Percentiles rank a stretch among this genome's conserved stretches.
Conservation (phyloP, 1,140 invertebrate genomes). For the Tetramorium parvispinum region DNA sequence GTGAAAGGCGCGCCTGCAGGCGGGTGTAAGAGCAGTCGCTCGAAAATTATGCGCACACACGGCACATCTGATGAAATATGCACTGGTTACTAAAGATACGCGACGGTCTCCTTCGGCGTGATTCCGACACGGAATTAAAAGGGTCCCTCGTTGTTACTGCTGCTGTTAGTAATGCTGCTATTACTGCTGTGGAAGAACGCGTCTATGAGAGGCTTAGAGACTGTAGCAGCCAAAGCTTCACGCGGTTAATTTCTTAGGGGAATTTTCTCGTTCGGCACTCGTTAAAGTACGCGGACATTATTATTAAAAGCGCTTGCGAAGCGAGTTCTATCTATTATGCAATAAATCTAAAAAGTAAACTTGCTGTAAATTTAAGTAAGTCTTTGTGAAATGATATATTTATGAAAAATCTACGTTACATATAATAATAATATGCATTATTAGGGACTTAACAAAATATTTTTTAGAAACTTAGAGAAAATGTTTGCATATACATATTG, state of each 20-base stretch:
- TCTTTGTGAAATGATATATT: not conserved
- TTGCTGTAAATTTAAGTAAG: not conserved
- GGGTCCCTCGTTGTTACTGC: too few relatives aligned
- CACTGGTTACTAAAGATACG: conserved; percentile 64
- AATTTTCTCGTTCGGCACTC: conserved; percentile 15
- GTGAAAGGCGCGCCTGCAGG: conserved; percentile 12
- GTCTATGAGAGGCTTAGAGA: conserved; percentile 34
- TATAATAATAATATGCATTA: not conserved
- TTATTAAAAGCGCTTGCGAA: conserved; percentile 16
- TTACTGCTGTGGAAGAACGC: conserved; percentile 22
- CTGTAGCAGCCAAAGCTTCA: conserved; percentile 28
- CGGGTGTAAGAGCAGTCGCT: conserved; percentile 32
- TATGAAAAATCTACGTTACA: not conserved
- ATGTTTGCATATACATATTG: not conserved
- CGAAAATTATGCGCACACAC: conserved; percentile 80
- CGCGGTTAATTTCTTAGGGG: conserved; percentile 42
- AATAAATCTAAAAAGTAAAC: not conserved
- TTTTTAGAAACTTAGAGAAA: not conserved
- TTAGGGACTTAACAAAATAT: not conserved
- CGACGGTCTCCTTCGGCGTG: conserved; percentile 24
- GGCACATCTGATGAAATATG: conserved; percentile 75
- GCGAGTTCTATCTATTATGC: not conserved
- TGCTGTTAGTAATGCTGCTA: not conserved
- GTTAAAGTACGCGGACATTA: not conserved
- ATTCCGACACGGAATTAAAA: conserved; percentile 59